Evolutionary conservation across 1,140 invertebrate species (phyloP), one percentile per base, ranked within the genome.

Genomic region (Drosophila quadrilineata): DNA sequence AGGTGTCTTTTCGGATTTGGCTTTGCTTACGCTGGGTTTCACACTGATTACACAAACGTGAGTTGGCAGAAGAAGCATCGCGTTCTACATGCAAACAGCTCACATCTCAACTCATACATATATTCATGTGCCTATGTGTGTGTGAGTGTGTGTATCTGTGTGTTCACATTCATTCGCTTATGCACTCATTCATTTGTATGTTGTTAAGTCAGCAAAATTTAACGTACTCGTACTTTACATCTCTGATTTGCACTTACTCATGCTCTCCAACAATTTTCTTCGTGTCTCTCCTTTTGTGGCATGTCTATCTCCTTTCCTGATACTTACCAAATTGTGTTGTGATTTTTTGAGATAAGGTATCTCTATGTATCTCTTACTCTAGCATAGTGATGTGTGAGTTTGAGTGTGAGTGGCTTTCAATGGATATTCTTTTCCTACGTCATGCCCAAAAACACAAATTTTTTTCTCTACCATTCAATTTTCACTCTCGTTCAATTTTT

Each of bases 21-120:
- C 57, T 62, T 59, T 59, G 58, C 58, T 62, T 56, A 45, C 31
- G 48, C 71, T 68, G 71, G 71, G 71, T 74, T 84, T 85, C 77
- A 77, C 77, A 84, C 77, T 84, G 77, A 84, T 84, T 84, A 84
- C 77, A 84, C 77, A 84, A 84, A 85, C 77, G 77, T 85, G 79
- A 84, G 77, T 84, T 77, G 63, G 77, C 77, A 77, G 59, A 73
- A 85, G 85, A 60, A 85, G 60, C 77, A 84, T 84, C 70, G 79
- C 77, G 77, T 82, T 85, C 70, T 68, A 82, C 79, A 82, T 82
- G 77, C 79, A 85, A 84, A 84, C 77, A 85, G 40, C 31, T 6
- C 21, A 10, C 22, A 9, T 9, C 14, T 28, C 19, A 10, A 14
- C 71, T 82, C 76, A 82, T 82, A 68, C 77, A 84, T 82, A 73